A percentile compares a stretch with the other conserved stretches of the same genome.
Evolutionary conservation across 2,797 vertebrate genomes (phyloP).

Genomic region (Gobionotothen gibberifrons): DNA sequence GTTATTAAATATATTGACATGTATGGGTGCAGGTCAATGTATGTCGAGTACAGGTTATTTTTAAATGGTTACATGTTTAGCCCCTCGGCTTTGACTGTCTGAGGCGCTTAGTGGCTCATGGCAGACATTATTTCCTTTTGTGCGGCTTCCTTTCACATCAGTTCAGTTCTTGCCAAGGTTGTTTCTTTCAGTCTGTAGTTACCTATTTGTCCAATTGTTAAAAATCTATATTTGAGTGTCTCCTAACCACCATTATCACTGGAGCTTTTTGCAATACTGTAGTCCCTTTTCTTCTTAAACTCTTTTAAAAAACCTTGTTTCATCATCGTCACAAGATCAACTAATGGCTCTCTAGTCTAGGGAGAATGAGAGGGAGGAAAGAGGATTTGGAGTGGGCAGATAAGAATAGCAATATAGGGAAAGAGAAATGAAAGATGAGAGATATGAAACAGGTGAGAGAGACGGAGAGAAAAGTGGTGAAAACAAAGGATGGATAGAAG

Average conservation of each 20-base stretch:
- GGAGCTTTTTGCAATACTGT: slow-evolving; percentile 2
- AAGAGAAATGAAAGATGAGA: slow-evolving; percentile 37
- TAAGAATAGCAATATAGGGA: slow-evolving; percentile 18
- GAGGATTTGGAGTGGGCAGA: slow-evolving; percentile 4
- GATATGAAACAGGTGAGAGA: slow-evolving; percentile 10
- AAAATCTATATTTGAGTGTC: too few species aligned
- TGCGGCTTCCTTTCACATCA: too few species aligned
- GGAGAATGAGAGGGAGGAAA: slow-evolving; percentile 1
- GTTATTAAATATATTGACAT: too few species aligned
- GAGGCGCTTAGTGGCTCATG: too few species aligned
- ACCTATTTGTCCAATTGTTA: too few species aligned
- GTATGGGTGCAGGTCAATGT: too few species aligned
- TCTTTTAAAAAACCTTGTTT: slow-evolving; percentile 21
- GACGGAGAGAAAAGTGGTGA: slow-evolving; percentile 3
- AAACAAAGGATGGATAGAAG: slow-evolving; percentile 34
- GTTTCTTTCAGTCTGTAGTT: too few species aligned
- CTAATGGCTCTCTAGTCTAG: slow-evolving; percentile 45
- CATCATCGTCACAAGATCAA: slow-evolving; percentile 38
- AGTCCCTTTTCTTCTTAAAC: neutral
- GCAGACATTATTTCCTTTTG: too few species aligned
- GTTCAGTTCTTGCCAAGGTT: too few species aligned
- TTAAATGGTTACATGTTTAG: too few species aligned
- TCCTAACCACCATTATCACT: neutral
- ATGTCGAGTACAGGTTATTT: too few species aligned
- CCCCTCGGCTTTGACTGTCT: too few species aligned